These are phyloP conservation scores for Esperia sulphurella DNA, from an alignment of 2,888 invertebrate genomes.

Conservation along the genomic window DNA sequence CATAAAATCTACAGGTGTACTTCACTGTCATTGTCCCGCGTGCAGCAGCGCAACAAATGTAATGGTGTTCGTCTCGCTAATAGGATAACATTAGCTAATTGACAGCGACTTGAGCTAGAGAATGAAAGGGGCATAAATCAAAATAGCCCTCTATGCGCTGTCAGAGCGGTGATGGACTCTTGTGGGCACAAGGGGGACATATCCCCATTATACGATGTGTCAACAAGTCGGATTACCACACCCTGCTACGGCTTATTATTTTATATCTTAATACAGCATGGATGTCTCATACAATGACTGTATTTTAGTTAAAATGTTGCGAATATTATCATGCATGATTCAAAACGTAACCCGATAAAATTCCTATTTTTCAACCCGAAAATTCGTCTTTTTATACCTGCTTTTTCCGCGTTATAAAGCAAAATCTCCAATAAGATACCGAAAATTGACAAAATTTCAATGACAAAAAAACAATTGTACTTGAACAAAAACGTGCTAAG, in stretches of 20 bases:
- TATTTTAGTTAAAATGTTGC: neutral
- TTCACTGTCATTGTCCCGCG: slow-evolving; percentile 12
- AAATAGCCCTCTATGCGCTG: slow-evolving; percentile 18
- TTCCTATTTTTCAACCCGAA: too few relatives aligned
- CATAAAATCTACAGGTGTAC: slow-evolving; percentile 15
- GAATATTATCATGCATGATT: neutral
- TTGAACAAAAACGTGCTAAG: slow-evolving; percentile 10
- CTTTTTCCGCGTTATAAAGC: too few relatives aligned
- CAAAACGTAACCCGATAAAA: neutral
- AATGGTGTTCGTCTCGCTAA: slow-evolving; percentile 8
- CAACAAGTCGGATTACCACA: slow-evolving; percentile 48
- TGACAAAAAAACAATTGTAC: neutral
- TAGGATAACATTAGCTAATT: slow-evolving; percentile 19
- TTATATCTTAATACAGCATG: slow-evolving; percentile 1
- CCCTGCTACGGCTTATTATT: slow-evolving; percentile 14
- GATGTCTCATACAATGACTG: neutral
- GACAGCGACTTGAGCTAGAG: slow-evolving; percentile 19
- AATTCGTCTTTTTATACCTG: too few relatives aligned
- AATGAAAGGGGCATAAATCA: slow-evolving; percentile 16
- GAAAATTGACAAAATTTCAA: too few relatives aligned
- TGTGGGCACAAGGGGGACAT: slow-evolving; percentile 18
- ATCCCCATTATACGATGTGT: slow-evolving; percentile 38
- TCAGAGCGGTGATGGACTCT: slow-evolving; percentile 21
- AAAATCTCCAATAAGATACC: too few relatives aligned
- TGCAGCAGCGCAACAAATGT: slow-evolving; percentile 16